These are phyloP conservation scores for Misgurnus anguillicaudatus DNA, from an alignment of 2,113 vertebrate genomes.

Conservation along the genomic window DNA sequence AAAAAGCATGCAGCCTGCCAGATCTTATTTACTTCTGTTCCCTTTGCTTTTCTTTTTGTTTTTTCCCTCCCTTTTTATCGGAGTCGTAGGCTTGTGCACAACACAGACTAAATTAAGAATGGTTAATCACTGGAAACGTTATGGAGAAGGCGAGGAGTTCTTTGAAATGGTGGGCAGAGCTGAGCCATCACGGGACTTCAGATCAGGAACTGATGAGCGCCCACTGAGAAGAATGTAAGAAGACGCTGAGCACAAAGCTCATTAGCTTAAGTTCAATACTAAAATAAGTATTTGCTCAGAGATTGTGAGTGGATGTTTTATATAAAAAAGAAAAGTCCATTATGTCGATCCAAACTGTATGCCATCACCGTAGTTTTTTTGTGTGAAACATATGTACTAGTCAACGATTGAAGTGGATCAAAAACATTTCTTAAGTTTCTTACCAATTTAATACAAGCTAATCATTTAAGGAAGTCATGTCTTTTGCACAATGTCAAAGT, in stretches of 20 bases:
- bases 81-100: slow-evolving; percentile 20
- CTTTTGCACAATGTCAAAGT: too few relatives aligned
- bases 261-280: slow-evolving; percentile 26
- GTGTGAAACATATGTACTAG: too few relatives aligned
- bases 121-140: slow-evolving; percentile 31
- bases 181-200: background rate
- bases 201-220: background rate
- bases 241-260: slow-evolving; percentile 10
- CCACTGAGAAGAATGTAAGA: background rate
- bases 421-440: too few relatives aligned
- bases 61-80: background rate
- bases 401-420: too few relatives aligned
- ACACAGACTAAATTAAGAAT: slow-evolving; percentile 44
- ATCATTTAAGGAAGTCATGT: background rate
- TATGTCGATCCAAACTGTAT: background rate
- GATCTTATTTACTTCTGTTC: slow-evolving; percentile 31
- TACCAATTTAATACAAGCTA: background rate
- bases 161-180: slow-evolving; percentile 27
- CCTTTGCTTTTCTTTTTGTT: slow-evolving; percentile 22
- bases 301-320: background rate
- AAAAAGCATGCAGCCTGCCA: slow-evolving; percentile 27
- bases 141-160: background rate
- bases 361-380: too few relatives aligned
- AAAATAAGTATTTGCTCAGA: slow-evolving; percentile 13
- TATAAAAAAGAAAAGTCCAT: slow-evolving; percentile 14